Evolutionary conservation across 2,888 invertebrate species (phyloP), one percentile per base, ranked within the genome.

Genomic region (Plagodis pulveraria): DNA sequence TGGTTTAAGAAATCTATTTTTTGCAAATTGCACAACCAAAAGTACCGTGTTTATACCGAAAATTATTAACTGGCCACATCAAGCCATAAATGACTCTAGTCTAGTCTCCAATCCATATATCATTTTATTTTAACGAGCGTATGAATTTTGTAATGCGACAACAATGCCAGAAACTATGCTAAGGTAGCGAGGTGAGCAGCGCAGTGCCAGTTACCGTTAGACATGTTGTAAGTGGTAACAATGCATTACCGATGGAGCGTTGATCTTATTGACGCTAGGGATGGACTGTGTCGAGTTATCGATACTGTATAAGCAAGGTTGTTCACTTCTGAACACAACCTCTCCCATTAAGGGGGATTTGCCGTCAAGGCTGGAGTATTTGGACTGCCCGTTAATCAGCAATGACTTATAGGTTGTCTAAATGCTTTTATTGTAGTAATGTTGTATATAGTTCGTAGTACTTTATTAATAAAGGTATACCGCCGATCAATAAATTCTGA

Each of bases 161-260:
- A 75, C 75, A 77, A 74, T 74, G 64, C 58, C 58, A 60, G 63
- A 71, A 70, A 61, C 56, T 56, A 56, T 65, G 59, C 36, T 56
- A 59, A 50, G 43, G 34, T 8, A 48, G 43, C 35, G 61, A 56
- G 54, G 63, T 59, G 67, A 61, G 68, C 55, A 59, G 62, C 56
- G 57, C 56, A 48, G 8, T 42, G 38, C 6, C 38, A 43, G 53
- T 32, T 69, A 71, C 80, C 73, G 80, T 80, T 78, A 73, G 58
- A 6, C 50, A 67, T 63, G 66, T 69, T 61, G 69, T 68, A 72
- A 62, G 72, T 72, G 68, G 33, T 33, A 46, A 60, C 59, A 60
- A 76, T 71, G 70, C 60, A 68, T 62, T 72, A 63, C 72, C 71
- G 69, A 71, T 72, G 71, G 63, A 71, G 42, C 36, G 36, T 36